Conservation (phyloP, 1,140 invertebrate genomes). For the Hestina assimilis region DNA sequence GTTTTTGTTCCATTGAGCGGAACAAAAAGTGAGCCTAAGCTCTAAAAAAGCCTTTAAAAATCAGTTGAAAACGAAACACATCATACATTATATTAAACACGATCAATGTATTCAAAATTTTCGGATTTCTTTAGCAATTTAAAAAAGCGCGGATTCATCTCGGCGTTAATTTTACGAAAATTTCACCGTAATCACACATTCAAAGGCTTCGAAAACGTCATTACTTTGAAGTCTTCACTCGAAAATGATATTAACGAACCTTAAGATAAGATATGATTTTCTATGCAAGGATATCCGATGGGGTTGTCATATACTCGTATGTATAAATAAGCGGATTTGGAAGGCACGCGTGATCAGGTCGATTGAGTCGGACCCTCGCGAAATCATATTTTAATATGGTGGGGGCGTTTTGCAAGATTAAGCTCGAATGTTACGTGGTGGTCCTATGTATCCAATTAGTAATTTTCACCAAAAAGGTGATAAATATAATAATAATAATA, state of each 20-base stretch:
- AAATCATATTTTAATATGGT: slow-evolving; percentile 75
- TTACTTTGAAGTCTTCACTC: slow-evolving; percentile 20
- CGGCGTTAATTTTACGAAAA: slow-evolving; percentile 65
- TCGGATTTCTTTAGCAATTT: slow-evolving; percentile 1
- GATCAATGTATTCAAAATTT: too few relatives aligned
- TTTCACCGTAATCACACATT: slow-evolving; percentile 67
- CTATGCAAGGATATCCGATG: slow-evolving; percentile 23
- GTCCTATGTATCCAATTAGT: slow-evolving; percentile 9
- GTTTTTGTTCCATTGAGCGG: too few relatives aligned
- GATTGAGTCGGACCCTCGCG: slow-evolving; percentile 53
- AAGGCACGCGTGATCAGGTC: slow-evolving; percentile 70
- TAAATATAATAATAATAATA: background rate
- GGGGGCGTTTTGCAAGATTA: slow-evolving; percentile 66
- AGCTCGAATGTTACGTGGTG: slow-evolving; percentile 44
- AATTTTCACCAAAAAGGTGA: background rate
- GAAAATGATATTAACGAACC: slow-evolving; percentile 31
- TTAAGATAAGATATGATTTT: slow-evolving; percentile 34
- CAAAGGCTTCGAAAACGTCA: slow-evolving; percentile 58
- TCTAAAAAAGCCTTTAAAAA: too few relatives aligned
- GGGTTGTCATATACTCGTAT: background rate
- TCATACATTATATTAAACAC: too few relatives aligned
- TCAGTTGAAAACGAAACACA: too few relatives aligned
- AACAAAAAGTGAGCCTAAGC: too few relatives aligned
- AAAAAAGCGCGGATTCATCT: slow-evolving; percentile 45
- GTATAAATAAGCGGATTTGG: slow-evolving; percentile 59